phyloP scores from a whole-genome alignment of 2,797 vertebrate genomes.

The Craterocephalus amniculus region DNA sequence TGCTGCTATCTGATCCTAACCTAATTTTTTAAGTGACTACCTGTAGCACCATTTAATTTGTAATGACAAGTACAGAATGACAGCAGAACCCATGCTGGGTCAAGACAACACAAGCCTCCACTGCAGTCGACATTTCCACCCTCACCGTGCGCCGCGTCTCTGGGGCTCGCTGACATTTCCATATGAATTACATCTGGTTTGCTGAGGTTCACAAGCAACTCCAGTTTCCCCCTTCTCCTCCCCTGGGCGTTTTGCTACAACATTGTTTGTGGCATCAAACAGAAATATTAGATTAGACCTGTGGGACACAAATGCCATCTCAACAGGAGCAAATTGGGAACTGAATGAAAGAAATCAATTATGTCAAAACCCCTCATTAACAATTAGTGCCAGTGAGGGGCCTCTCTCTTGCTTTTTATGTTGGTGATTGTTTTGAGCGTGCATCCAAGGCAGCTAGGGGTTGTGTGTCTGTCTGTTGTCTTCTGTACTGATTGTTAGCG shows the following conservation, averaged over 20 bases:
- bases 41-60: constrained; percentile 28
- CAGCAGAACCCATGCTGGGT: constrained; percentile 15
- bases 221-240: constrained; percentile 12
- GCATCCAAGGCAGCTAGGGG: constrained; percentile 55
- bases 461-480: constrained; percentile 68
- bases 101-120: constrained; percentile 9
- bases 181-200: constrained; percentile 59
- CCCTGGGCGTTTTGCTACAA: constrained; percentile 54
- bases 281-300: constrained; percentile 70
- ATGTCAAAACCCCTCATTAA: constrained; percentile 74
- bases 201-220: constrained; percentile 27
- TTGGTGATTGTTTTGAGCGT: constrained; percentile 69
- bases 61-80: background rate
- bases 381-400: constrained; percentile 67
- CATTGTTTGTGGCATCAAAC: constrained; percentile 65
- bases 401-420: constrained; percentile 67
- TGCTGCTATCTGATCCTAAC: constrained; percentile 16
- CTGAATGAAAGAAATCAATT: constrained; percentile 77
- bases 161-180: constrained; percentile 56
- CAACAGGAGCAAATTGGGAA: constrained; percentile 69
- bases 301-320: constrained; percentile 60
- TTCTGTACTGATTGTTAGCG: constrained; percentile 38
- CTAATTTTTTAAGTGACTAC: constrained; percentile 39
- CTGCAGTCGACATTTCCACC: constrained; percentile 30
- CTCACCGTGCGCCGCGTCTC: constrained; percentile 36